Base-by-base conservation (phyloP, 23 tunicate species). In the Trididemnum clinides region DNA sequence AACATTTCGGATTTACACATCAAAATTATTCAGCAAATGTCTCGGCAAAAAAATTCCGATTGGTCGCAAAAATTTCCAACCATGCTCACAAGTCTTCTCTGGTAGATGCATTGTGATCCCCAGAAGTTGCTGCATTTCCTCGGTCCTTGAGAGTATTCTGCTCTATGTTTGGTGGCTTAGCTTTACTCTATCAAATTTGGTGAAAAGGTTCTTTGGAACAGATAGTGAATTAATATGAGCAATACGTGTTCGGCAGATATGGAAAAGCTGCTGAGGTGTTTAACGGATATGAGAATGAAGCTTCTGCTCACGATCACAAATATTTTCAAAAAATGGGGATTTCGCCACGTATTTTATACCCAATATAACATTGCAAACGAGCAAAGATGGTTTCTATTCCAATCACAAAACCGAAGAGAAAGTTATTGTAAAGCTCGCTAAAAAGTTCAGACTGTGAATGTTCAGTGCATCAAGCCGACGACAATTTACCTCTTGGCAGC, bases 1-100 rank as follows among this genome's bases (percentile, higher is more conserved):
- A n/a, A n/a, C n/a, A n/a, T n/a, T n/a, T n/a, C n/a, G n/a, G n/a
- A n/a, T n/a, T n/a, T n/a, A n/a, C n/a, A n/a, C n/a, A n/a, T n/a
- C n/a, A n/a, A n/a, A n/a, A n/a, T n/a, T n/a, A n/a, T n/a, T n/a
- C n/a, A n/a, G n/a, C n/a, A n/a, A n/a, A n/a, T n/a, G n/a, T n/a
- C n/a, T n/a, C n/a, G n/a, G n/a, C n/a, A n/a, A n/a, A n/a, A n/a
- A n/a, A n/a, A n/a, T n/a, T n/a, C n/a, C n/a, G n/a, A n/a, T n/a
- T n/a, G n/a, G n/a, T n/a, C n/a, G n/a, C n/a, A n/a, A n/a, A n/a
- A n/a, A n/a, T n/a, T n/a, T n/a, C n/a, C n/a, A n/a, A n/a, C n/a
- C n/a, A n/a, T n/a, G n/a, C n/a, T n/a, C n/a, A n/a, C 70, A 63
- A 63, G 70, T 21, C 70, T 25, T 63, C 70, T 22, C n/a, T 63